Evolutionary conservation across 1,140 invertebrate species (phyloP), one percentile per base, ranked within the genome.

Genomic region (Drosophila orosa): DNA sequence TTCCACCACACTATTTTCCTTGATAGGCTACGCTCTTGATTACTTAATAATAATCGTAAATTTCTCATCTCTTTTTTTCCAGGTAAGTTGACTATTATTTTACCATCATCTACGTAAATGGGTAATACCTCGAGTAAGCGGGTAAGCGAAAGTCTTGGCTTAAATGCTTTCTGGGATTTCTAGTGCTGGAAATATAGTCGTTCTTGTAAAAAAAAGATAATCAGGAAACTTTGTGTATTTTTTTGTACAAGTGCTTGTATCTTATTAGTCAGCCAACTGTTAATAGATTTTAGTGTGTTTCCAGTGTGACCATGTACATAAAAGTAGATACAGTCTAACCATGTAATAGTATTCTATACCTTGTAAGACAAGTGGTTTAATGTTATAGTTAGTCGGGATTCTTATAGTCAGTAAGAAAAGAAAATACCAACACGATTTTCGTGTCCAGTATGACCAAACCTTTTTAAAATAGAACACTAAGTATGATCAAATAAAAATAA

Each of bases 1-100:
- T 8, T 15, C 8, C 8, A 10, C 0, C 42, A 24, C 13, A 24
- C 12, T 12, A 44, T 24, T 7, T 44, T 44, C 2, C 15, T 47
- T 47, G 3, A 42, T 27, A 24, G 13, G 12, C 44, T 22, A 13
- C 5, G 4, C 13, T 29, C 0, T 35, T 40, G 10, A 15, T 15
- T 17, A 24, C 25, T 57, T 22, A 0, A 13, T 56, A 40, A 59
- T 45, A 56, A 52, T 47, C 17, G 13, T 40, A 7, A 17, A 40
- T 35, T 22, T 40, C 6, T 27, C 33, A 55, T 61, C 7, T 57
- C 10, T 47, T 54, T 50, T 58, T 50, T 87, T 87, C n/a, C 57
- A 87, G 83, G 83, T 87, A 87, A 87, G 83, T 87, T 74, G 50
- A 67, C 44, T 31, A 58, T 35, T 12, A 17, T 33, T 48, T 31